A percentile compares a stretch with the other conserved stretches of the same genome.
phyloP scores from a whole-genome alignment of 1,140 invertebrate genomes.

The Drosophila tropicalis region DNA sequence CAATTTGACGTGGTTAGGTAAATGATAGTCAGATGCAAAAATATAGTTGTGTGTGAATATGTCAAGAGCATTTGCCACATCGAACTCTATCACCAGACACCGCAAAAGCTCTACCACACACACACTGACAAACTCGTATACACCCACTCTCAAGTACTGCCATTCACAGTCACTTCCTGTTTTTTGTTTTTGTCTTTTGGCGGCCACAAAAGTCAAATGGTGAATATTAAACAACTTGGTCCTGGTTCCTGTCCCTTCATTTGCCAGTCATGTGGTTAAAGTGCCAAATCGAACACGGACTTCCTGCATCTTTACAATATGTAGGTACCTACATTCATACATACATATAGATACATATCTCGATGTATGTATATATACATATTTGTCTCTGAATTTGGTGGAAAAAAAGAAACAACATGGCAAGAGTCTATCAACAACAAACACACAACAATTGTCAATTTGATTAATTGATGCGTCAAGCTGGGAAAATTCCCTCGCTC shows the following conservation, averaged over 20 bases:
- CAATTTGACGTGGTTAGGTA: neutral
- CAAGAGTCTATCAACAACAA: slow-evolving; percentile 37
- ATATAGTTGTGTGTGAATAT: too few species aligned
- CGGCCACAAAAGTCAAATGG: slow-evolving; percentile 53
- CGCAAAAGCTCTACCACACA: neutral
- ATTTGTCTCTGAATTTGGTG: slow-evolving; percentile 30
- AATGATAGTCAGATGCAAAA: neutral
- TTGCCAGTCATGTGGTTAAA: slow-evolving; percentile 29
- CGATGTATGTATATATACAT: neutral
- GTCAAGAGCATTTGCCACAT: slow-evolving; percentile 5
- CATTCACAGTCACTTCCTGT: slow-evolving; percentile 42
- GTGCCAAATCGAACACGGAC: slow-evolving; percentile 31
- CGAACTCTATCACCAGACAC: neutral
- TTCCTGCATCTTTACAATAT: neutral
- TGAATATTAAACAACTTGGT: slow-evolving; percentile 59
- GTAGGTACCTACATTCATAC: neutral
- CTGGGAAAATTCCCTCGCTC: slow-evolving; percentile 21
- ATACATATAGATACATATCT: neutral
- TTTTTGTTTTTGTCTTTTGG: slow-evolving; percentile 49
- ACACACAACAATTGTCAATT: slow-evolving; percentile 46
- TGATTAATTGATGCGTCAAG: slow-evolving; percentile 52
- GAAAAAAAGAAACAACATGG: slow-evolving; percentile 18
- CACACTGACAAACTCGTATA: neutral
- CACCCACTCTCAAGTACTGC: slow-evolving; percentile 15
- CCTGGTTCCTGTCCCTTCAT: slow-evolving; percentile 1